Evolutionary conservation across 2,888 invertebrate species (phyloP), one percentile per base, ranked within the genome.

Genomic region (Tenthredo mesomela): DNA sequence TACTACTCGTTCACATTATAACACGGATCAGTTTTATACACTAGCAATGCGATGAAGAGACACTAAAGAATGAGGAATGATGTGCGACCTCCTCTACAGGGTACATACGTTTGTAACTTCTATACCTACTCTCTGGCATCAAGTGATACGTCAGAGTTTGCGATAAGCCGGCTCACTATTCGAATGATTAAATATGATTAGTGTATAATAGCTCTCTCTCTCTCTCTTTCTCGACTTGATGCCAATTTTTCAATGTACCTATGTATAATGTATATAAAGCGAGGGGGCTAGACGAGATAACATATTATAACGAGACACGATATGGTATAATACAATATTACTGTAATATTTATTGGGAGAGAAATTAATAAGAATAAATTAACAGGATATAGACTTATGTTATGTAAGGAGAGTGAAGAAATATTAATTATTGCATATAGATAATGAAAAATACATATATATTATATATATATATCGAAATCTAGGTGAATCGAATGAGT

Each of bases 101-200:
- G 15, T 75, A 61, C 25, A 25, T n/a, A 54, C 67, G 67, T 67
- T 12, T 33, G 18, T 15, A 33, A 33, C 67, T 33, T 33, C 67
- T 33, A 47, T 75, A 47, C 29, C n/a, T 75, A 47, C 29, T 29
- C 18, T 77, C 50, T 77, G 33, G 50, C 18, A 77, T 50, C n/a
- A 12, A 50, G 21, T 77, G 50, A 50, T 12, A 40, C 40, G 73
- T 77, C 61, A 80, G 40, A 61, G 58, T 18, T 21, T 21, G 80
- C 80, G 80, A 80, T 80, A 80, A 80, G 80, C 58, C 37, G 50
- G 37, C 37, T 80, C 40, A 80, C 50, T 10, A 80, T 80, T 61
- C 61, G 61, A 40, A 15, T 50, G 58, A 61, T 80, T 80, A 61
- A 40, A 58, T 80, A 21, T 80, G 33, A 80, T 80, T 50, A 80